These are phyloP conservation scores for Athalia cordata DNA, from an alignment of 2,888 invertebrate species.

Conservation along the genomic window DNA sequence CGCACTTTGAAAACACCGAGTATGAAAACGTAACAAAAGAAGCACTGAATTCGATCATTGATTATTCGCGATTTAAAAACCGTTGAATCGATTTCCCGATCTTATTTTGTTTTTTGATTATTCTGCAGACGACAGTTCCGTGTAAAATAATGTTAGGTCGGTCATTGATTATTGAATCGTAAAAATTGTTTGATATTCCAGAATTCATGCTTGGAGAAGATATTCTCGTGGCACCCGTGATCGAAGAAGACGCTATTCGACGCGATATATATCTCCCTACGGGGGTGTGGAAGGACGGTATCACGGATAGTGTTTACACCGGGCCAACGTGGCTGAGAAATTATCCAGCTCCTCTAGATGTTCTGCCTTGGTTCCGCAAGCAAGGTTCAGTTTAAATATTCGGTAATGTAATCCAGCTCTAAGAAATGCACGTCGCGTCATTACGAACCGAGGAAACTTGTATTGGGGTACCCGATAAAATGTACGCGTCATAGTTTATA, in stretches of 20 bases:
- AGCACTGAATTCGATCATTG: slow-evolving; percentile 2
- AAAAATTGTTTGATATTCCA: slow-evolving; percentile 67
- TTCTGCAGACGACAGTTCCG: too few species aligned
- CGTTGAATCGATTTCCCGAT: background rate
- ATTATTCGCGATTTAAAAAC: slow-evolving; percentile 7
- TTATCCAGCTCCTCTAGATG: slow-evolving; percentile 81
- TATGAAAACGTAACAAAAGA: too few species aligned
- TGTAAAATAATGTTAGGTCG: too few species aligned
- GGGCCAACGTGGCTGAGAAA: slow-evolving; percentile 80
- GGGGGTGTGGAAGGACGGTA: slow-evolving; percentile 83
- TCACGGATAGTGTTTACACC: slow-evolving; percentile 66
- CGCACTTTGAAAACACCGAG: too few species aligned
- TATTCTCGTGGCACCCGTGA: slow-evolving; percentile 86
- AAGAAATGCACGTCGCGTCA: background rate
- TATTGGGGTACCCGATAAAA: background rate
- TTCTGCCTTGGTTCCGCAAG: slow-evolving; percentile 81
- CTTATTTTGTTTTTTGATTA: too few species aligned
- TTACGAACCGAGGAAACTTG: background rate
- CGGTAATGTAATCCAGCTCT: too few species aligned
- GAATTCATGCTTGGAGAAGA: slow-evolving; percentile 87
- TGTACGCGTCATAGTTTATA: slow-evolving; percentile 1
- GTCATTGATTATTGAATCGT: background rate
- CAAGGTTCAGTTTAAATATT: background rate
- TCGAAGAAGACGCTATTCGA: slow-evolving; percentile 77
- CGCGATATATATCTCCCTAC: slow-evolving; percentile 86